Evolutionary conservation across 2,113 vertebrate species (phyloP).

Genomic region (Oncorhynchus tshawytscha): DNA sequence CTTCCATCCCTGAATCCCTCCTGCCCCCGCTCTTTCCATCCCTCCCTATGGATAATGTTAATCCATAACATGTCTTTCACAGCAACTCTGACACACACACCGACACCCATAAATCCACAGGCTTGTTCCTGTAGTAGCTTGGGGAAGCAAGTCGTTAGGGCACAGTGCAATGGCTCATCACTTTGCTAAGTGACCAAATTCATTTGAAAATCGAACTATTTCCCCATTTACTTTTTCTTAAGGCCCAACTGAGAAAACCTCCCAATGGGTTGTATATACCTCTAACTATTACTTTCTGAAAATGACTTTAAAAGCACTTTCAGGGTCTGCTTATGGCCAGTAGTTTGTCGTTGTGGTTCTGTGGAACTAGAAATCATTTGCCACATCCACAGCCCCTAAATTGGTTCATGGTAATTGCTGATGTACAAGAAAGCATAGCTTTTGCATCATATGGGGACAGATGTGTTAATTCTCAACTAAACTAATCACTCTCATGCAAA

Average conservation of each 20-base stretch:
- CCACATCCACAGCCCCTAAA: not conserved
- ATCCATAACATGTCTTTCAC: constrained; percentile 23
- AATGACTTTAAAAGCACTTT: not conserved
- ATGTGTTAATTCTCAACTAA: constrained; percentile 30
- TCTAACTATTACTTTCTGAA: not conserved
- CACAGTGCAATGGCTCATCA: constrained; percentile 15
- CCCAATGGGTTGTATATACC: not conserved
- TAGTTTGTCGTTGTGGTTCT: not conserved
- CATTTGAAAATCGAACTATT: constrained; percentile 18
- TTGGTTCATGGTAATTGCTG: not conserved
- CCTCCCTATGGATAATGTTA: constrained; percentile 16
- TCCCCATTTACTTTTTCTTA: constrained; percentile 16
- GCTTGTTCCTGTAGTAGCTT: constrained; percentile 25
- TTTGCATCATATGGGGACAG: constrained; percentile 31
- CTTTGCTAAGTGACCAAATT: constrained; percentile 46
- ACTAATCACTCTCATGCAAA: constrained; percentile 35
- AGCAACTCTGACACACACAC: constrained; percentile 7
- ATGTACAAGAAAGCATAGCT: constrained; percentile 8
- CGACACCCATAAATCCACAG: constrained; percentile 34
- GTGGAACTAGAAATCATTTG: not conserved
- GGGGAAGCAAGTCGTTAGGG: constrained; percentile 37
- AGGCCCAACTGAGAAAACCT: constrained; percentile 5
- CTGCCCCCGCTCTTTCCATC: not conserved
- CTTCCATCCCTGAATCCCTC: not conserved
- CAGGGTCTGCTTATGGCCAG: not conserved